phyloP scores from a whole-genome alignment of 2,113 vertebrate genomes.

The Cryptomyrus ogoouensis region DNA sequence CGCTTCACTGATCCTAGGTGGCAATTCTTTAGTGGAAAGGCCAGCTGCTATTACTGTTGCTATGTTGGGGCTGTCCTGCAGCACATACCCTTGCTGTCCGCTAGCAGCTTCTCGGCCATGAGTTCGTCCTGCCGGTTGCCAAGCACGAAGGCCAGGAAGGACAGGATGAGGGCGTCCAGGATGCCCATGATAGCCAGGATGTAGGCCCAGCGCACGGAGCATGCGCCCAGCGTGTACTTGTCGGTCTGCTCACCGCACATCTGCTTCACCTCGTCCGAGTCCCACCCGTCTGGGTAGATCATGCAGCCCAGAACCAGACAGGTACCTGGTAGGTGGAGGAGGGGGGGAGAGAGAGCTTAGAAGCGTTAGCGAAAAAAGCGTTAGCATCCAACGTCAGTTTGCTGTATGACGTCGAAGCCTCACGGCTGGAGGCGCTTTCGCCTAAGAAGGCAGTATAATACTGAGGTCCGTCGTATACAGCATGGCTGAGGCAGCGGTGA shows the following conservation, averaged over 20 bases:
- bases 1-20: background rate
- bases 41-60: background rate
- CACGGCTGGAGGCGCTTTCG: background rate
- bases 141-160: constrained; percentile 67
- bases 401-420: background rate
- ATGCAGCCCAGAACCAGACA: constrained; percentile 96
- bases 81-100: constrained; percentile 77
- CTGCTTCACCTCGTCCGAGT: constrained; percentile 93
- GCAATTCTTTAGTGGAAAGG: background rate
- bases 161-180: constrained; percentile 79
- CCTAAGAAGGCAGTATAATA: background rate
- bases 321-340: constrained; percentile 65
- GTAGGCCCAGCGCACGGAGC: constrained; percentile 76
- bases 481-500: no score
- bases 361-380: background rate
- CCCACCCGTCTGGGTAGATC: constrained; percentile 99
- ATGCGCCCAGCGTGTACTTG: constrained; percentile 95
- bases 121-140: constrained; percentile 96
- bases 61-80: background rate
- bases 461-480: background rate
- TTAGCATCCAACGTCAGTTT: background rate
- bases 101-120: constrained; percentile 93
- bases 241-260: constrained; percentile 98
- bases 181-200: constrained; percentile 99
- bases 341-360: background rate